These are phyloP conservation scores for Luperina testacea DNA, from an alignment of 2,888 invertebrate genomes.

Conservation along the genomic window DNA sequence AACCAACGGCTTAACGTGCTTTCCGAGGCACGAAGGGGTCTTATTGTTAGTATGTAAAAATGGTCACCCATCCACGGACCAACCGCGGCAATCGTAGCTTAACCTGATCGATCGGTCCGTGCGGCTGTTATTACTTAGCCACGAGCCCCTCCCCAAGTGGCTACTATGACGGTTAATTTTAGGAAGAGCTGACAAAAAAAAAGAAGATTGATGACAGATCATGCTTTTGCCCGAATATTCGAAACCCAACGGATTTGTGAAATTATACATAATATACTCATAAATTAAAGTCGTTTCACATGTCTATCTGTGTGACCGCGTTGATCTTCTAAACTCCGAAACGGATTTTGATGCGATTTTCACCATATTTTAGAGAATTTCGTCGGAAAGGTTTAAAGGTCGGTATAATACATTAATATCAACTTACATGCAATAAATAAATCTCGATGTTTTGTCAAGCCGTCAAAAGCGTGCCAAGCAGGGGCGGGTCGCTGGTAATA, in stretches of 20 bases:
- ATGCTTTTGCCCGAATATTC: neutral
- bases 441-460: no score
- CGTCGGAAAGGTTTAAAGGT: neutral
- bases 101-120: no score
- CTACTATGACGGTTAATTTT: no score
- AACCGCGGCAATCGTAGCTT: no score
- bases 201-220: neutral
- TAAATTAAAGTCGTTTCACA: no score
- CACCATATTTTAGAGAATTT: neutral
- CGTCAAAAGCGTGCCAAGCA: neutral
- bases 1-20: no score
- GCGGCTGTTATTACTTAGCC: no score
- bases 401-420: neutral
- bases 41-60: no score
- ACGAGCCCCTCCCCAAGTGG: neutral
- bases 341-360: neutral
- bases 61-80: no score
- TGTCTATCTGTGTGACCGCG: neutral
- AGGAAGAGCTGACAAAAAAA: neutral
- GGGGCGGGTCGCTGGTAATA: no score
- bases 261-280: neutral
- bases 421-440: neutral
- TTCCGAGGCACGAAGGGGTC: no score
- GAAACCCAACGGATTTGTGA: neutral
- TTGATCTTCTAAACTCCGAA: neutral